Percentiles rank a stretch among this genome's conserved stretches.
Conservation (phyloP, 2,888 invertebrate genomes). For the Epistrophe eligans region DNA sequence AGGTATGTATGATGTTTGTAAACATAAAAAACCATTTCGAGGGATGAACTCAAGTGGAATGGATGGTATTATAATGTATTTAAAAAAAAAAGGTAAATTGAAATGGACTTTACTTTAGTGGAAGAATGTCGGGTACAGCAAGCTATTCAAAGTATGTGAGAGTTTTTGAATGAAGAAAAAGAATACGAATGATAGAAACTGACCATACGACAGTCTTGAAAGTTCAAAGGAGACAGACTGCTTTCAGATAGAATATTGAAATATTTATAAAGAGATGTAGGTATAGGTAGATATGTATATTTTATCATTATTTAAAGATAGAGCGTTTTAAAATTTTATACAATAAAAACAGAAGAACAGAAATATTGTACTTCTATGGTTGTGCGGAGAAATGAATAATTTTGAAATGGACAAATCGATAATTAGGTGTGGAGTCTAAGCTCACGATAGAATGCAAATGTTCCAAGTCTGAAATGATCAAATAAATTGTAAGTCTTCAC, state of each 20-base stretch:
- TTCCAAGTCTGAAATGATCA: no score
- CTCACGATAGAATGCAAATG: no score
- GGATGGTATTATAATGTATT: slow-evolving; percentile 12
- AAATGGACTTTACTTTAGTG: neutral
- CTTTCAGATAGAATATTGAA: neutral
- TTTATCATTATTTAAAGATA: no score
- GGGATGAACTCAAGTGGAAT: slow-evolving; percentile 23
- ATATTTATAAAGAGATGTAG: neutral
- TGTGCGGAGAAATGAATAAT: no score
- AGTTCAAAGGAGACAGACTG: neutral
- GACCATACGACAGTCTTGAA: neutral
- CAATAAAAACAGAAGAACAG: no score
- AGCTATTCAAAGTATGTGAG: neutral
- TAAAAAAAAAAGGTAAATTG: slow-evolving; percentile 3
- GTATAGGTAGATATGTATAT: no score
- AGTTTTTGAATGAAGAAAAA: slow-evolving; percentile 5
- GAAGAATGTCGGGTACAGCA: neutral
- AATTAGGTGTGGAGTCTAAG: no score
- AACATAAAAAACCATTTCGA: slow-evolving; percentile 15
- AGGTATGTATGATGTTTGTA: slow-evolving; percentile 2
- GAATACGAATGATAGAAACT: slow-evolving; percentile 13
- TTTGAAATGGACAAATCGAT: no score
- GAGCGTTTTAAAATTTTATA: no score
- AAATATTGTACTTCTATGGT: no score
- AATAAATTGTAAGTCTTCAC: no score